Base-by-base conservation (phyloP, 2,888 invertebrate genomes). In the Andrena flavipes region DNA sequence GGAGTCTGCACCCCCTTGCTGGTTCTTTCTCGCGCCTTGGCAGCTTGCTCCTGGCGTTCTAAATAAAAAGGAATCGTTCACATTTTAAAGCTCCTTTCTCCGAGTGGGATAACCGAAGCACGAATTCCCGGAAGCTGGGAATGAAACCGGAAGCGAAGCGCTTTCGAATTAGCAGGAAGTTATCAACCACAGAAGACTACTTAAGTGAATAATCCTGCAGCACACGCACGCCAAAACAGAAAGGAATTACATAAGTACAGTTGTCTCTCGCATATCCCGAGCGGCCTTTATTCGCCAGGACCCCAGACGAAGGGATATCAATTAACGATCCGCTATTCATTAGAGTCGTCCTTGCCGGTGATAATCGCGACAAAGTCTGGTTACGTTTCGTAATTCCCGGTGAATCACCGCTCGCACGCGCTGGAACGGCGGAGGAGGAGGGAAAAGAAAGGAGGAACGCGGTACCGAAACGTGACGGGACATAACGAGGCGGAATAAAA, bases 261-360 rank as follows among this genome's bases (percentile, higher is more conserved):
- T 26, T 56, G 56, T 26, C 56, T 26, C 56, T 23, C 4, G 56
- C 56, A 26, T 26, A 26, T 23, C 23, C 0, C 56, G 10, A 56
- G 13, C 13, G 23, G 56, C 23, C 56, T 56, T 56, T 26, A 26
- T 26, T 26, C 56, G 4, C 23, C 23, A 26, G 56, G 0, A 56
- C 2, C 26, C 56, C 20, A 26, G 56, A 56, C 26, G 23, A 5
- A 10, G 13, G 10, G 26, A 56, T 56, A 23, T 56, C 56, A 56
- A 56, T 56, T 56, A 56, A 56, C 56, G 23, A 56, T 56, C 26
- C 56, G 56, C 26, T 23, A 23, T 56, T 56, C 56, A 56, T 7
- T 26, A 8, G 13, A 56, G 23, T 13, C 56, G 23, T 26, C 13
- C 26, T 26, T 10, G 10, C 56, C 23, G 54, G 56, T 23, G 56